Percentiles rank a stretch among this genome's conserved stretches.
phyloP scores from a whole-genome alignment of 1,140 invertebrate species.

The Intoshia linei region DNA sequence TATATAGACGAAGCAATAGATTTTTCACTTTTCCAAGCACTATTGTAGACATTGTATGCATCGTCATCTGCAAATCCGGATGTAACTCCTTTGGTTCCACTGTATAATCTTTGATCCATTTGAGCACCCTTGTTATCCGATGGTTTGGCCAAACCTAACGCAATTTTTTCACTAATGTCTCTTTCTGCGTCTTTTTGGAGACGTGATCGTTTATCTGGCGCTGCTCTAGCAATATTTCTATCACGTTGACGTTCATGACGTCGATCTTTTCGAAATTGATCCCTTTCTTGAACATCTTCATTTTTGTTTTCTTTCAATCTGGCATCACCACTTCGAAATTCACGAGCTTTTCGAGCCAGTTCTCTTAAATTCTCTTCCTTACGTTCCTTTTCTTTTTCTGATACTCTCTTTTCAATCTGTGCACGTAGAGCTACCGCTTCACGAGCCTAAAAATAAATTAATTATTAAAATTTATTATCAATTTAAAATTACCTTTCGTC shows the following conservation, averaged over 20 bases:
- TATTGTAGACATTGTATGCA: slow-evolving; percentile 83
- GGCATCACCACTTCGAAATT: slow-evolving; percentile 45
- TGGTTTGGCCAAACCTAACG: slow-evolving; percentile 49
- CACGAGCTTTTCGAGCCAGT: slow-evolving; percentile 67
- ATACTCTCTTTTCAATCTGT: slow-evolving; percentile 69
- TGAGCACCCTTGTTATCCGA: slow-evolving; percentile 29
- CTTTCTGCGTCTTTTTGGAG: slow-evolving; percentile 60
- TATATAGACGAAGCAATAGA: slow-evolving; percentile 58
- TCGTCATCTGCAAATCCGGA: slow-evolving; percentile 77
- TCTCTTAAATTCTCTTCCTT: slow-evolving; percentile 71
- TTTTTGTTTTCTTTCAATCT: slow-evolving; percentile 21
- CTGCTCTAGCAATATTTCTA: slow-evolving; percentile 55
- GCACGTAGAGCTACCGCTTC: slow-evolving; percentile 80
- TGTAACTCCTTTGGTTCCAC: slow-evolving; percentile 45
- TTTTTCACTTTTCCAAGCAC: slow-evolving; percentile 33
- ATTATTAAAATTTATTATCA: neutral
- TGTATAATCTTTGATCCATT: slow-evolving; percentile 72
- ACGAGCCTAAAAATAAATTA: slow-evolving; percentile 28
- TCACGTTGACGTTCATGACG: slow-evolving; percentile 65
- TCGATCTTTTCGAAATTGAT: slow-evolving; percentile 50
- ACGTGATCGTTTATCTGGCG: slow-evolving; percentile 61
- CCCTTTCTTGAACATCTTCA: slow-evolving; percentile 48
- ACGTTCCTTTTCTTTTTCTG: slow-evolving; percentile 86
- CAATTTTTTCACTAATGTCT: slow-evolving; percentile 92
- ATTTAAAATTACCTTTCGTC: slow-evolving; percentile 35